Base-by-base conservation (phyloP, 1,140 invertebrate species). In the Papilio xuthus region DNA sequence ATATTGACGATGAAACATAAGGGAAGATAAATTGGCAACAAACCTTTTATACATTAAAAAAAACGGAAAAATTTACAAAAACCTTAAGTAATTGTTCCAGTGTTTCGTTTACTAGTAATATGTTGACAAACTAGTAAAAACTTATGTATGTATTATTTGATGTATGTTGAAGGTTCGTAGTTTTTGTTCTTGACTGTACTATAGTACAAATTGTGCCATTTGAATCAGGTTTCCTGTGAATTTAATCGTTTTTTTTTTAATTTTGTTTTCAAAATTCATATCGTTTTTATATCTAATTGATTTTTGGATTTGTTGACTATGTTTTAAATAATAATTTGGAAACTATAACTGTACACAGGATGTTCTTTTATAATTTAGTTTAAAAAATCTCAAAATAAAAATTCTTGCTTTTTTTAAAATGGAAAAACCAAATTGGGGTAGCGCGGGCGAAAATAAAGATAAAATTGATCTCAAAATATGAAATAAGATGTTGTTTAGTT, bases 391-490 rank as follows among this genome's bases (percentile, higher is more conserved):
- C 69, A 72, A 80, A 60, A 72, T 70, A 42, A 76, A 41, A 77
- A 72, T 28, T 63, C n/a, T 69, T 75, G 47, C 47, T 80, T 81
- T 80, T 81, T 18, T 63, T 63, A 12, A 26, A 60, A 6, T 12
- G 20, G 10, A 15, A 32, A 84, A 87, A 90, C 88, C 88, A 89
- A 91, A 91, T 88, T 81, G 87, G 88, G 89, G 81, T 83, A 75
- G 85, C 87, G 67, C 87, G 85, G 87, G 79, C 79, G 79, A 87
- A 87, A 85, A 79, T 85, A 85, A 85, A 86, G 83, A 89, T 89
- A 81, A 83, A 84, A 89, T 91, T 92, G 91, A 92, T 92, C 91
- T 92, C 91, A 92, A 88, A 86, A 85, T 90, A 91, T 86, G 88
- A 81, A 85, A 83, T 90, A 92, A 91, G 88, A 85, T 82, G 81